These are phyloP conservation scores for Silvanus unidentatus DNA, from an alignment of 2,888 invertebrate species.

Conservation along the genomic window DNA sequence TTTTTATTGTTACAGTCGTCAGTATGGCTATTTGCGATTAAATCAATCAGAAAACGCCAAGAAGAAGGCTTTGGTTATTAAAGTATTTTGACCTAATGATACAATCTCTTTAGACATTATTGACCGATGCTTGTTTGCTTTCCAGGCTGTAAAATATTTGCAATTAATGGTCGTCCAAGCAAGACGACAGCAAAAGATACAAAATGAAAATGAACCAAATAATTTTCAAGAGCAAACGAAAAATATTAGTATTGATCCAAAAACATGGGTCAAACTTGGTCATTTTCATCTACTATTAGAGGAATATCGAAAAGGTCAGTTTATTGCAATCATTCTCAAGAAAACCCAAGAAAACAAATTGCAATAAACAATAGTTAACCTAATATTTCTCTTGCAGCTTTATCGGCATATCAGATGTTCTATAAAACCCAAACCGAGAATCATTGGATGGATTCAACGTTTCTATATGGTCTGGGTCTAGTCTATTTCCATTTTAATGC, in stretches of 20 bases:
- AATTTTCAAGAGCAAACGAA: constrained; percentile 45
- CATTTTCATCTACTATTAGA: constrained; percentile 91
- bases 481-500: constrained; percentile 96
- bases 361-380: neutral
- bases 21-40: constrained; percentile 84
- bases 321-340: constrained; percentile 1
- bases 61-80: constrained; percentile 74
- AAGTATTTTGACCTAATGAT: constrained; percentile 46
- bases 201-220: constrained; percentile 39
- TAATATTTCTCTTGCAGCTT: constrained; percentile 56
- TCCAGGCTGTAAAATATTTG: constrained; percentile 73
- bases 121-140: neutral
- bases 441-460: constrained; percentile 85
- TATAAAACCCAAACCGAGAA: constrained; percentile 66
- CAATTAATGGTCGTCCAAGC: constrained; percentile 81
- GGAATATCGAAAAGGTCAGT: constrained; percentile 87
- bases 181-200: constrained; percentile 50
- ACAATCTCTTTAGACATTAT: neutral
- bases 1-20: constrained; percentile 61
- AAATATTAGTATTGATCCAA: constrained; percentile 76
- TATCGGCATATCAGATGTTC: constrained; percentile 96
- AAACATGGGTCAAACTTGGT: constrained; percentile 90
- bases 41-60: constrained; percentile 73
- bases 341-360: neutral
- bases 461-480: constrained; percentile 90